phyloP scores from a whole-genome alignment of 2,888 invertebrate genomes.

The Cryptus viduatorius region DNA sequence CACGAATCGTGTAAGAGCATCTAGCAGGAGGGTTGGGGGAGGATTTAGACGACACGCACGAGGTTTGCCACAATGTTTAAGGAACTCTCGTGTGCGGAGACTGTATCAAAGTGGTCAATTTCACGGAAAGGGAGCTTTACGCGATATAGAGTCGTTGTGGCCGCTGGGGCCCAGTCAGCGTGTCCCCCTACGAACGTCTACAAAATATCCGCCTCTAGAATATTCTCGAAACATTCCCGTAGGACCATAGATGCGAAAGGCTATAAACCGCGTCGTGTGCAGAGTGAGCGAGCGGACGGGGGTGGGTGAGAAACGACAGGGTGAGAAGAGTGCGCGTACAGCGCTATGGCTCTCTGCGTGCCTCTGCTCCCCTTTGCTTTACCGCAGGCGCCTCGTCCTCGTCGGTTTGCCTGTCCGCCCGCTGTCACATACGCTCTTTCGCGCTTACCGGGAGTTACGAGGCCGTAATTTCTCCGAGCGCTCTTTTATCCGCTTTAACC shows the following conservation, averaged over 20 bases:
- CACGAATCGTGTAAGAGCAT: constrained; percentile 19
- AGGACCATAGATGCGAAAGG: constrained; percentile 16
- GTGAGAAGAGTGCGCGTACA: constrained; percentile 38
- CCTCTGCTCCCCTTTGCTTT: background rate
- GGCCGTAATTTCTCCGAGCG: constrained; percentile 80
- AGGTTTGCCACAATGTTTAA: background rate
- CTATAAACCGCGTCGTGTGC: constrained; percentile 51
- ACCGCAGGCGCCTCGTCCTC: constrained; percentile 46
- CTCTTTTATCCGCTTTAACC: constrained; percentile 72
- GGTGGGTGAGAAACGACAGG: constrained; percentile 17
- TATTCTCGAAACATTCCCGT: constrained; percentile 13
- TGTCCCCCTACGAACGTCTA: background rate
- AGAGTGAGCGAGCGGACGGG: background rate
- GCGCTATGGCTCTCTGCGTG: constrained; percentile 12
- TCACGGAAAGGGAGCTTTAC: background rate
- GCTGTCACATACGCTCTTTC: constrained; percentile 80
- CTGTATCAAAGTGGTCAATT: constrained; percentile 6
- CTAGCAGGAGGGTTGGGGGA: background rate
- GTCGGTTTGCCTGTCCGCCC: constrained; percentile 76
- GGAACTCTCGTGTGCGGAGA: background rate
- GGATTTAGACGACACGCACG: background rate
- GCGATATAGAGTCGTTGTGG: background rate
- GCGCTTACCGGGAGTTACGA: constrained; percentile 83
- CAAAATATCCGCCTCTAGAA: background rate
- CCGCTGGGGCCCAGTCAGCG: constrained; percentile 1